These are phyloP conservation scores for Scelioninae gen. 1 DNA, from an alignment of 2,888 invertebrate genomes.

Conservation along the genomic window DNA sequence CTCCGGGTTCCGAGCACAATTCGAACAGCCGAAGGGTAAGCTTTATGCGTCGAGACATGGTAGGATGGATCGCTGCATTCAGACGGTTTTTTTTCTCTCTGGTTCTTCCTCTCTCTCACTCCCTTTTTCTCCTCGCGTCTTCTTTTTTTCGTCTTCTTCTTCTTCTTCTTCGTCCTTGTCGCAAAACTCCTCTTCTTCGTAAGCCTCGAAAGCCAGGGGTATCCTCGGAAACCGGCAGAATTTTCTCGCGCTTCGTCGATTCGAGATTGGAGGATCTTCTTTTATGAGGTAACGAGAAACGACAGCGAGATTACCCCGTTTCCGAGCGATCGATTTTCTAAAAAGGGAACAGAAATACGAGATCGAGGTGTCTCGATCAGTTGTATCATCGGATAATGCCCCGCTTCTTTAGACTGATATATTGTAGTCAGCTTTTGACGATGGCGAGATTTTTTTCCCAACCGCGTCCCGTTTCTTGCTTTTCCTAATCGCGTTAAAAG, in stretches of 20 bases:
- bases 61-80: conserved; percentile 74
- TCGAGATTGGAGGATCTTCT: conserved; percentile 66
- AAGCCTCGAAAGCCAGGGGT: conserved; percentile 68
- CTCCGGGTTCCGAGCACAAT: conserved; percentile 51
- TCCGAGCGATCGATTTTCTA: conserved; percentile 69
- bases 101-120: too few species aligned
- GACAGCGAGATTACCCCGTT: conserved; percentile 71
- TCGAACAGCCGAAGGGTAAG: conserved; percentile 72
- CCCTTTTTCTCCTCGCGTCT: conserved; percentile 20
- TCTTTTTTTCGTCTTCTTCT: conserved; percentile 43
- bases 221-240: conserved; percentile 69
- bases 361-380: conserved; percentile 66
- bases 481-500: conserved; percentile 28
- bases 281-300: conserved; percentile 69
- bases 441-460: conserved; percentile 20
- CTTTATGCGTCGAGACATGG: conserved; percentile 70
- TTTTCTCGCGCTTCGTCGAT: conserved; percentile 75
- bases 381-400: conserved; percentile 66
- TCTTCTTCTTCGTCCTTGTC: conserved; percentile 20
- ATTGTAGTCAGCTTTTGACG: conserved; percentile 38
- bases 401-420: conserved; percentile 39
- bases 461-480: background rate
- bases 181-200: conserved; percentile 46
- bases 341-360: conserved; percentile 70
- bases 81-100: conserved; percentile 68